phyloP scores from a whole-genome alignment of 2,113 vertebrate species.

The Ceyx margarethae region DNA sequence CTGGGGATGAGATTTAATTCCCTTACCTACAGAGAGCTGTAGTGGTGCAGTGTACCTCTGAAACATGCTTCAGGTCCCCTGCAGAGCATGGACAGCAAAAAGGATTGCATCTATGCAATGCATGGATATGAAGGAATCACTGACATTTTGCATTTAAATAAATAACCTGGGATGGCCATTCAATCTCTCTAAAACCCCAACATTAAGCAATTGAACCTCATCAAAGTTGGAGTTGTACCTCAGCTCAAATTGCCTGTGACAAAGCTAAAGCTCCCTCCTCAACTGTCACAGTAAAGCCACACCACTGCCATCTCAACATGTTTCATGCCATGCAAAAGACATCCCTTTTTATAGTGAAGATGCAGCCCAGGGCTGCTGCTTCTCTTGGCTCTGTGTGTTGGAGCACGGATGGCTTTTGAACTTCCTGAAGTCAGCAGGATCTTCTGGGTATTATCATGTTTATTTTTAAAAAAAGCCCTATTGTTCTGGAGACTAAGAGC shows the following conservation, averaged over 20 bases:
- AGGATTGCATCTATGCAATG: neutral
- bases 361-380: neutral
- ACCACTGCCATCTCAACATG: neutral
- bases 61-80: neutral
- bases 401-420: neutral
- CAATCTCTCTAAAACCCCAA: neutral
- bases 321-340: neutral
- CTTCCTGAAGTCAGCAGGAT: slow-evolving; percentile 13
- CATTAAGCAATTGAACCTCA: neutral
- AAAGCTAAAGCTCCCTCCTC: neutral
- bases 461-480: slow-evolving; percentile 14
- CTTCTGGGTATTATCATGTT: neutral
- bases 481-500: slow-evolving; percentile 14
- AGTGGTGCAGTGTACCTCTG: neutral
- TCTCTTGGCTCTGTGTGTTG: neutral
- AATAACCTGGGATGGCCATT: neutral
- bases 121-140: neutral
- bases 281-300: neutral
- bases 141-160: neutral
- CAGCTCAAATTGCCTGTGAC: neutral
- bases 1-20: neutral
- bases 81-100: neutral
- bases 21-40: neutral
- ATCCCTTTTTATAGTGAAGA: neutral
- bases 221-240: neutral